Percentiles rank a stretch among this genome's conserved stretches.
These are phyloP conservation scores for Microtus ochrogaster DNA, from an alignment of 2,113 vertebrate genomes.

Conservation along the genomic window DNA sequence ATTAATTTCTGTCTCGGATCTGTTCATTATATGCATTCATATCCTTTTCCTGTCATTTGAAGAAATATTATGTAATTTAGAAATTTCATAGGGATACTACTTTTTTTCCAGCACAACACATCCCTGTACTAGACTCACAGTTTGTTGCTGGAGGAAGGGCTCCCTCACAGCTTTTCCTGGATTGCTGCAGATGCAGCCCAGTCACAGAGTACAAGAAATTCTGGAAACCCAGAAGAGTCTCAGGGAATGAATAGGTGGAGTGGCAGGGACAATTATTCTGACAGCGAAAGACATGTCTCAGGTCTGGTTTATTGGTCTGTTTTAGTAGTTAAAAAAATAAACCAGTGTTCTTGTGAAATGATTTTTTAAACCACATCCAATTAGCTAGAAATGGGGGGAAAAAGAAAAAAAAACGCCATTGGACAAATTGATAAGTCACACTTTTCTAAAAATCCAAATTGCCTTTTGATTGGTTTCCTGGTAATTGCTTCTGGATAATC, in stretches of 20 bases:
- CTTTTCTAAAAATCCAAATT: constrained; percentile 80
- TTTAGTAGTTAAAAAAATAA: constrained; percentile 46
- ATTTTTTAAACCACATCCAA: constrained; percentile 62
- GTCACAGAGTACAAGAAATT: constrained; percentile 18
- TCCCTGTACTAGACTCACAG: not conserved
- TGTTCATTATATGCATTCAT: constrained; percentile 57
- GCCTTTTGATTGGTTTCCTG: constrained; percentile 77
- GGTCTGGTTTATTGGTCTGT: constrained; percentile 59
- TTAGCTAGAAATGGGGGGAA: constrained; percentile 65
- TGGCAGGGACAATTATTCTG: constrained; percentile 42
- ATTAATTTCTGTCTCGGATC: constrained; percentile 64
- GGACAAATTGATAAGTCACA: constrained; percentile 77
- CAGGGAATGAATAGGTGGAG: constrained; percentile 38
- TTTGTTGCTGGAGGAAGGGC: constrained; percentile 38
- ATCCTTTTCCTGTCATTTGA: constrained; percentile 74
- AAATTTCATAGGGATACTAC: constrained; percentile 65
- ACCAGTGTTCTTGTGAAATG: constrained; percentile 50
- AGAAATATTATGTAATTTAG: constrained; percentile 67
- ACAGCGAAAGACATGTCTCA: constrained; percentile 44
- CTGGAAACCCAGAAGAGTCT: constrained; percentile 57
- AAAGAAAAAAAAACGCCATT: constrained; percentile 22
- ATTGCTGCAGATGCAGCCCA: constrained; percentile 45
- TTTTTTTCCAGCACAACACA: constrained; percentile 62
- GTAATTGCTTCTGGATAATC: constrained; percentile 77
- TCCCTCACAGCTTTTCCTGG: constrained; percentile 48